Conservation (phyloP, 1,140 invertebrate species). For the Ephestia elutella region DNA sequence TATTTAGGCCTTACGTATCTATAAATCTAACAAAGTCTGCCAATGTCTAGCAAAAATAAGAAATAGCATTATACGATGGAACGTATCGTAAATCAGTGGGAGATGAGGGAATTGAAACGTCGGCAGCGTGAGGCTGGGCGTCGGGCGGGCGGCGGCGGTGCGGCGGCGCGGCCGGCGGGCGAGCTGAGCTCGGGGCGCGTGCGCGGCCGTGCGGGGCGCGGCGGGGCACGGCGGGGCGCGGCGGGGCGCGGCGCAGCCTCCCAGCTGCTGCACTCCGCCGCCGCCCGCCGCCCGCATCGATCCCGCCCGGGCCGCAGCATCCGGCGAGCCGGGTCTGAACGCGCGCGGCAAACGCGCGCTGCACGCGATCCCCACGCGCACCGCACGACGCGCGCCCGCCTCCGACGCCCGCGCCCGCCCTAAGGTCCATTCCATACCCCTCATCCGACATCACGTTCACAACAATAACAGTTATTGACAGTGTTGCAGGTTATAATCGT, state of each 20-base stretch:
- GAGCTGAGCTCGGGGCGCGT: conserved; percentile 15
- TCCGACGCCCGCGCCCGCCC: conserved; percentile 22
- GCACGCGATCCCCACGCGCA: conserved; percentile 31
- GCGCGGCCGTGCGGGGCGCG: conserved; percentile 16
- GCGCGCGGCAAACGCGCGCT: conserved; percentile 45
- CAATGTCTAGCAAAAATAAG: conserved; percentile 8
- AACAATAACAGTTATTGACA: conserved; percentile 29
- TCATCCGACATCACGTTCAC: conserved; percentile 21
- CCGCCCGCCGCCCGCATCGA: conserved; percentile 68
- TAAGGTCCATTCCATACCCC: conserved; percentile 32
- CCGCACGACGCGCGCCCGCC: conserved; percentile 26
- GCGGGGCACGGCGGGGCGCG: conserved; percentile 17
- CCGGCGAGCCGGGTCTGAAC: conserved; percentile 40
- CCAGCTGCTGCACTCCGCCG: conserved; percentile 61
- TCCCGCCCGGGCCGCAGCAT: conserved; percentile 54
- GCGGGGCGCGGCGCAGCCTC: conserved; percentile 55
- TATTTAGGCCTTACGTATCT: neutral
- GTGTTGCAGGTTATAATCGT: conserved; percentile 51
- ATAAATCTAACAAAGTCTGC: neutral
- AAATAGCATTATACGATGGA: conserved; percentile 26
- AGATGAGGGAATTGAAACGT: conserved; percentile 53
- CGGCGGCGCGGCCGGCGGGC: conserved; percentile 34
- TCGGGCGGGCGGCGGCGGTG: conserved; percentile 25
- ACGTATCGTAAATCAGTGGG: conserved; percentile 56
- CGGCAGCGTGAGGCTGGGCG: conserved; percentile 32